Base-by-base conservation (phyloP, 2,888 invertebrate species). In the Hemistola chrysoprasaria region DNA sequence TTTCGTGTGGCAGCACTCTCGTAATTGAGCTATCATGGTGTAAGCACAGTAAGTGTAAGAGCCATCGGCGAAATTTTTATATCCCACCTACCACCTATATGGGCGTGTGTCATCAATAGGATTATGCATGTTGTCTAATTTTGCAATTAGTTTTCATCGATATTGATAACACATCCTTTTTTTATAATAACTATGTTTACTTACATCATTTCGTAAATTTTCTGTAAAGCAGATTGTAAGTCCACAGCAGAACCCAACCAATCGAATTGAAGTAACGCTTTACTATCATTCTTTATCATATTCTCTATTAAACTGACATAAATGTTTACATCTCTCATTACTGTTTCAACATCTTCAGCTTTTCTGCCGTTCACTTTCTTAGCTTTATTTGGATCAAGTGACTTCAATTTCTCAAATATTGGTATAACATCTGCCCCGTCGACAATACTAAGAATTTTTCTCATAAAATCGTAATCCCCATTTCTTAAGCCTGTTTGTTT, bases 161-260 rank as follows among this genome's bases (percentile, higher is more conserved):
- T n/a, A n/a, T n/a, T n/a, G n/a, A n/a, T n/a, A n/a, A n/a, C n/a
- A n/a, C n/a, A n/a, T 4, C 16, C 4, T 2, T 16, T 16, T 3
- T 7, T 1, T 0, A 6, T 2, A 8, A 11, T 2, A 8, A 9
- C 16, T 3, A 11, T 9, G 1, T 9, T 0, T 32, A 71, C 84
- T 82, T 65, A 87, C 86, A 43, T 61, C 5, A 84, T 42, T 8
- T 59, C 48, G 1, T 55, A 40, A 2, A 85, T 36, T 49, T 78
- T 85, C 0, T 49, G 34, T 4, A 83, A 39, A 0, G 73, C 77
- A 0, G 78, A 53, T 28, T 65, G 66, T 8, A 85, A 53, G 20
- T 82, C 72, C 0, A 86, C 78, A 0, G 83, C 63, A 0, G 77
- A 71, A 0, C 61, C 56, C 2, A 86, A 45, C 86, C 86, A 87